Evolutionary conservation across 2,888 invertebrate genomes (phyloP).

Genomic region (Parnassius glacialis): DNA sequence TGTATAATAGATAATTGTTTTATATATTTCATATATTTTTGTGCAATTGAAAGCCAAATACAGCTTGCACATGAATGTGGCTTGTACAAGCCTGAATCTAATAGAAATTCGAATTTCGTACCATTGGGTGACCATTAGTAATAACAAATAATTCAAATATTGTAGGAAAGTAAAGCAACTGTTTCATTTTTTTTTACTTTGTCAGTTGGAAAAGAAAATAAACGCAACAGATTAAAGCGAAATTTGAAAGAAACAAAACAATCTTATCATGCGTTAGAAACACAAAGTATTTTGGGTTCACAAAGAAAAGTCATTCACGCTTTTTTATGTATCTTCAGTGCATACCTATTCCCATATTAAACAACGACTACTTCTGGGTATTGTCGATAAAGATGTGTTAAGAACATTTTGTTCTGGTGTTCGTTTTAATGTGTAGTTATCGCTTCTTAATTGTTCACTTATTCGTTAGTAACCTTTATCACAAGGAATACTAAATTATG

Average conservation of each 20-base stretch:
- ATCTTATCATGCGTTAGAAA: slow-evolving; percentile 37
- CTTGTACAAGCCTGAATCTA: too few species aligned
- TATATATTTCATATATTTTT: too few species aligned
- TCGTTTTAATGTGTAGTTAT: slow-evolving; percentile 9
- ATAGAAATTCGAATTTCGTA: too few species aligned
- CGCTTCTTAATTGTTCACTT: neutral
- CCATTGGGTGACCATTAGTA: too few species aligned
- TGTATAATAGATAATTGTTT: too few species aligned
- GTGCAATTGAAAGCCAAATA: too few species aligned
- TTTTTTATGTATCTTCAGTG: slow-evolving; percentile 23
- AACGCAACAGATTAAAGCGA: slow-evolving; percentile 10
- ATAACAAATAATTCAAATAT: neutral
- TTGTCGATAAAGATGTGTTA: slow-evolving; percentile 59
- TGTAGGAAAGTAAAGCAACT: neutral
- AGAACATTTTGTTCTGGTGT: slow-evolving; percentile 40
- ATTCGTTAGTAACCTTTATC: neutral
- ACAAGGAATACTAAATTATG: too few species aligned
- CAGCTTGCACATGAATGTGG: too few species aligned
- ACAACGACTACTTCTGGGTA: slow-evolving; percentile 52
- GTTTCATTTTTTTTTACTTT: too few species aligned
- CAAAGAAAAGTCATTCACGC: slow-evolving; percentile 54
- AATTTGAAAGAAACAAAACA: slow-evolving; percentile 25
- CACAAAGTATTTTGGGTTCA: slow-evolving; percentile 47
- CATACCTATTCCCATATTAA: slow-evolving; percentile 12
- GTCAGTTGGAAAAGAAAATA: neutral